Evolutionary conservation across 2,113 vertebrate genomes (phyloP).

Genomic region (Bubo scandiacus): DNA sequence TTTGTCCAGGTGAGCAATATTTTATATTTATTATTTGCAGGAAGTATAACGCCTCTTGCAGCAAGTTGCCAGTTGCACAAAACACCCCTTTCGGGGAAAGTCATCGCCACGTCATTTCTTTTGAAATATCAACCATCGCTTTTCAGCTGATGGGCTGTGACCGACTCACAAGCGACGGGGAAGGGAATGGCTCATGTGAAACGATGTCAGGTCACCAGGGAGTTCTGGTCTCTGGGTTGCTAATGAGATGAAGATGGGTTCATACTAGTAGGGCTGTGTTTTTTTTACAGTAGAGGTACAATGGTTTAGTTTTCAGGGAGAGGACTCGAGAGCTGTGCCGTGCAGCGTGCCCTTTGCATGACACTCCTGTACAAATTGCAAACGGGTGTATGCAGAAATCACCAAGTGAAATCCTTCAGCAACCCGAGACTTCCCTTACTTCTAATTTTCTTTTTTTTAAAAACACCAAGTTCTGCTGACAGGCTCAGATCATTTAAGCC

Average conservation of each 20-base stretch:
- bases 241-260: neutral
- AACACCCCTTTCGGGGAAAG: neutral
- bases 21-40: neutral
- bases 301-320: neutral
- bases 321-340: neutral
- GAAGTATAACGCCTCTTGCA: neutral
- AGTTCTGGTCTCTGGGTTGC: neutral
- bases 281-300: neutral
- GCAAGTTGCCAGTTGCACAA: no score
- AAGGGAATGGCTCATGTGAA: fast-evolving
- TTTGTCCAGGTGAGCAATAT: neutral
- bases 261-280: neutral
- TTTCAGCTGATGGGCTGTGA: neutral
- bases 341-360: neutral
- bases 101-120: fast-evolving
- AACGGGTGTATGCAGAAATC: neutral
- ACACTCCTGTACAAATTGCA: neutral
- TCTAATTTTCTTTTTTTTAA: neutral
- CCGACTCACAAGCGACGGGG: fast-evolving
- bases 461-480: conserved; percentile 34
- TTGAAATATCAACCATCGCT: fast-evolving
- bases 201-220: neutral
- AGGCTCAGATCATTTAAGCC: conserved; percentile 38
- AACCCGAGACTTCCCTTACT: neutral
- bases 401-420: neutral